Evolutionary conservation across 1,140 invertebrate genomes (phyloP), one percentile per base, ranked within the genome.

Genomic region (Meteorus sp.): DNA sequence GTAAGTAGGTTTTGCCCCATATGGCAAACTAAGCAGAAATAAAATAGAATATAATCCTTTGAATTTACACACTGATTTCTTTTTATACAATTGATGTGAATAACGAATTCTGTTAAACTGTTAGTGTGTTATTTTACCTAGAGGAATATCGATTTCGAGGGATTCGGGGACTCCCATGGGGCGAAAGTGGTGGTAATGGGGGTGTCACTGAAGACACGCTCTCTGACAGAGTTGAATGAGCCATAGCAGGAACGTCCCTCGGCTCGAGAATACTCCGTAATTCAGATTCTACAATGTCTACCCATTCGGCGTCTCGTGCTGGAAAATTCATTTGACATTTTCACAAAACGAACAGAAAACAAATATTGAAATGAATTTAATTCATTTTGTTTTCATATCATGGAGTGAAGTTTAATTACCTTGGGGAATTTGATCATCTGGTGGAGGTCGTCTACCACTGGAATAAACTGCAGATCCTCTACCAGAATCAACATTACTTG

Each of bases 261-360:
- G 88, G 87, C 70, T 91, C 88, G 43, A 91, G 73, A 68, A 91
- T 91, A 67, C 89, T 87, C 25, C 89, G 79, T 17, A 91, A 81
- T 72, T 92, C 91, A 7, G 86, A 87, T 76, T 93, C 90, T 1
- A 92, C 89, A 44, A 91, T 84, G 66, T 92, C 90, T 8, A 90
- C 89, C 91, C 91, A 93, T 74, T 92, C 89, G 2, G 88, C 87
- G 66, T 91, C 89, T 67, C 86, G 86, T 60, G 75, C 84, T 87
- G 57, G 23, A 20, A 25, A 55, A 41, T 22, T 7, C 19, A 58
- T 22, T 37, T 20, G 27, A 31, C 9, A 27, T 29, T 17, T 25
- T 15, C 20, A 47, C 5, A 17, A 4, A 47, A 23, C 17, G 20
- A 19, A 2, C 17, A 5, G 22, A n/a, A 5, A 23, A 47, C 13